phyloP scores from a whole-genome alignment of 1,140 invertebrate genomes.

The Gryon sp. region DNA sequence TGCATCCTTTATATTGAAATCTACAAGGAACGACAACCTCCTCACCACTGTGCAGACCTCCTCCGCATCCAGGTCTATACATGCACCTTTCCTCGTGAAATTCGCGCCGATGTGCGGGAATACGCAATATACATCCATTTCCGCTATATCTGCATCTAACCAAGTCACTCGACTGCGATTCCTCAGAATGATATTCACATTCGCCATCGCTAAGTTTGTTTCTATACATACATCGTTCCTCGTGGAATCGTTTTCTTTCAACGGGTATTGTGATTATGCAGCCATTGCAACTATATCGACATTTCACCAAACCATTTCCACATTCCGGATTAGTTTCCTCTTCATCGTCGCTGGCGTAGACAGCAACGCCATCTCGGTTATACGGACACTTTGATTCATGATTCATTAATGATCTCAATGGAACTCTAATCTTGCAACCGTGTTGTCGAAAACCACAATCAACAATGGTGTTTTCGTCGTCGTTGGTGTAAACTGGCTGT shows the following conservation, averaged over 20 bases:
- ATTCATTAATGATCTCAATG: neutral
- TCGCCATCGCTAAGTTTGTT: neutral
- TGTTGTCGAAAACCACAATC: slow-evolving; percentile 13
- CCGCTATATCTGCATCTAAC: neutral
- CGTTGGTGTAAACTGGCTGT: neutral
- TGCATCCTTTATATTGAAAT: too few relatives aligned
- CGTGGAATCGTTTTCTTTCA: slow-evolving; percentile 16
- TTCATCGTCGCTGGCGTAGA: slow-evolving; percentile 24
- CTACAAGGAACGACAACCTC: too few relatives aligned
- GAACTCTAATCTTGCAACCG: slow-evolving; percentile 17
- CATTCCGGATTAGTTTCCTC: neutral
- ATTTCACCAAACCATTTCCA: neutral
- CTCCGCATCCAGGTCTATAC: too few relatives aligned
- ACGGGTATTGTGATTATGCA: slow-evolving; percentile 9
- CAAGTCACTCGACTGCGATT: neutral
- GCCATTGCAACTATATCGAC: slow-evolving; percentile 12
- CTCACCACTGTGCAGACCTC: too few relatives aligned
- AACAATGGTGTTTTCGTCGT: slow-evolving; percentile 22
- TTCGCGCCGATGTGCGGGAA: neutral
- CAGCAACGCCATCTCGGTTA: slow-evolving; percentile 13
- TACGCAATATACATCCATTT: slow-evolving; percentile 8
- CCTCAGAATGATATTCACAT: neutral
- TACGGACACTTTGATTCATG: slow-evolving; percentile 21
- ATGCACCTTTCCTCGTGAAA: slow-evolving; percentile 11
- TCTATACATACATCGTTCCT: slow-evolving; percentile 28